Evolutionary conservation across 2,888 invertebrate genomes (phyloP), one percentile per base, ranked within the genome.

Genomic region (Thecocarcelia acutangulata): DNA sequence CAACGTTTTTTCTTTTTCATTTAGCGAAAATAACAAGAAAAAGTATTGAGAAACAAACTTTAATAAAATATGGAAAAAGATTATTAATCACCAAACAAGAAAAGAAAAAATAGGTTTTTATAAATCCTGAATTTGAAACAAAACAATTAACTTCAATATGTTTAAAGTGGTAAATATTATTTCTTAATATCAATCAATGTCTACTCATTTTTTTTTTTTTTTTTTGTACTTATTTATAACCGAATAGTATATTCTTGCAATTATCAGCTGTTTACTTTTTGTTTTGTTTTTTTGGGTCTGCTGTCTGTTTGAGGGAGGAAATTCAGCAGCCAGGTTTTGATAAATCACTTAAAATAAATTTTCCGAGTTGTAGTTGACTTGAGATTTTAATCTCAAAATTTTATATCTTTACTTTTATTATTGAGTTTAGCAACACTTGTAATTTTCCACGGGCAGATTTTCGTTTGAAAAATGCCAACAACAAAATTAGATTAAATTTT

Each of bases 111-210:
- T n/a, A 33, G 1, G 8, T 33, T 33, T 9, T 33, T 33, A 1
- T 8, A 33, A 33, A 9, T 33, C 4, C 9, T 9, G 33, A 33
- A 33, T 8, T 33, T 3, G 1, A 33, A 37, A 61, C 78, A n/a
- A n/a, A n/a, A n/a, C n/a, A n/a, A n/a, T n/a, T n/a, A 79, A 76
- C 64, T 73, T 72, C 63, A 64, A 40, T 79, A 59, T 52, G n/a
- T n/a, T n/a, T n/a, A n/a, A n/a, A n/a, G n/a, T n/a, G n/a, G n/a
- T n/a, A n/a, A n/a, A n/a, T n/a, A n/a, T n/a, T n/a, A n/a, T n/a
- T n/a, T n/a, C n/a, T n/a, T n/a, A n/a, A n/a, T n/a, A n/a, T n/a
- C n/a, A n/a, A 24, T 24, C 5, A 24, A 5, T 24, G 24, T 24
- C 3, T 24, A 5, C 5, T 33, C 1, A 33, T 33, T 33, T 3